phyloP scores from a whole-genome alignment of 2,888 invertebrate species.

The Axea sp. region DNA sequence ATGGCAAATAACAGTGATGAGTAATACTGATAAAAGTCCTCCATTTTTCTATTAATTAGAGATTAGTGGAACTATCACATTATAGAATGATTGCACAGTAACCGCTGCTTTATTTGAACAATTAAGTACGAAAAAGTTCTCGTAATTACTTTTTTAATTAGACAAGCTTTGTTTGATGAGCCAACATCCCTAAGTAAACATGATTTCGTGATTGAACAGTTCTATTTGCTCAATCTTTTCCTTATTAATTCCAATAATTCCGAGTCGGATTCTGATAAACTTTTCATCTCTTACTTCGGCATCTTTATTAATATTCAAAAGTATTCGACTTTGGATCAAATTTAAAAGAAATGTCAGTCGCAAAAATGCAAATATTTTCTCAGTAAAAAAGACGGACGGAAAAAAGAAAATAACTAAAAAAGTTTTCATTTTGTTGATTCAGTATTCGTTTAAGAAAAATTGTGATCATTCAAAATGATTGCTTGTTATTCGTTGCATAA shows the following conservation, averaged over 20 bases:
- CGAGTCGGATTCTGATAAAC: slow-evolving; percentile 17
- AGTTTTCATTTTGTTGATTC: slow-evolving; percentile 27
- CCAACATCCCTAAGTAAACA: slow-evolving; percentile 39
- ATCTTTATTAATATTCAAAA: slow-evolving; percentile 49
- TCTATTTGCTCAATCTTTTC: slow-evolving; percentile 33
- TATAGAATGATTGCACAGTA: slow-evolving; percentile 25
- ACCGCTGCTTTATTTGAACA: slow-evolving; percentile 30
- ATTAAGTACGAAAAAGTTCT: slow-evolving; percentile 29
- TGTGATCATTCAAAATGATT: slow-evolving; percentile 34
- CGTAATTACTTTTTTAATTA: slow-evolving; percentile 49
- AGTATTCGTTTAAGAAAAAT: slow-evolving; percentile 13
- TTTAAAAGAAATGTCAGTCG: slow-evolving; percentile 18
- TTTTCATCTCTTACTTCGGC: slow-evolving; percentile 35
- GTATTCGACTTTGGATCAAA: slow-evolving; percentile 19
- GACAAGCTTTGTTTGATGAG: slow-evolving; percentile 40
- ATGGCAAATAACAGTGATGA: not conserved
- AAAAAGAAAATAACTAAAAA: not conserved
- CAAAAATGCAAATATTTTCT: slow-evolving; percentile 40
- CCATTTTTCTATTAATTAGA: slow-evolving; percentile 40
- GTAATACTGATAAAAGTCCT: slow-evolving; percentile 9
- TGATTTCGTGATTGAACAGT: slow-evolving; percentile 58
- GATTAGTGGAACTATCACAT: slow-evolving; percentile 25
- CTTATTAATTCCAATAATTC: slow-evolving; percentile 49
- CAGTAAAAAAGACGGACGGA: not conserved
- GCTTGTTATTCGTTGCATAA: slow-evolving; percentile 12